Evolutionary conservation across 2,113 vertebrate species (phyloP), one percentile per base, ranked within the genome.

Genomic region (Bos indicus): DNA sequence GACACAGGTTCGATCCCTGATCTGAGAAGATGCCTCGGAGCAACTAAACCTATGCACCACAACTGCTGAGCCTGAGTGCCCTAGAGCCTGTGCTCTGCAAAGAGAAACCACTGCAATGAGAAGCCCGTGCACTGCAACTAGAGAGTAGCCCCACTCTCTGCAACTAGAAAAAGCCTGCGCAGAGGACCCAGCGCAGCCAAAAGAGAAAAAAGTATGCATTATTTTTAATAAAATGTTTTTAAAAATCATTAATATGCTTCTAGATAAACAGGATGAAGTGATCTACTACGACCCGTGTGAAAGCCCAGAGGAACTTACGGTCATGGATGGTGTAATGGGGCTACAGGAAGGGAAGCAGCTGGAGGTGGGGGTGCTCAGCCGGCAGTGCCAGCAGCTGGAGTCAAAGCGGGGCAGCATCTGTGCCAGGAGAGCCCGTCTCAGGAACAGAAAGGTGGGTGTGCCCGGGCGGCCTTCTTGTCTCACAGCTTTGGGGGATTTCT

Each of bases 261-360:
- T 98, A 99, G 99, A 99, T 95, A 99, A 99, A 98, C 99, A 99
- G 98, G 99, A 99, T 96, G 99, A 99, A 99, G 99, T 99, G 98
- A 99, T 99, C 97, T 99, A 99, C 98, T 99, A 99, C 0, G 99
- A 99, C 88, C 99, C 99, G 1, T 99, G 99, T 98, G 99, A 99
- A 98, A 99, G 99, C 89, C 99, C 98, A 0, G 99, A 99, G 98
- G 99, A 99, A 97, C 99, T 99, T 88, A 98, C 99, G 96, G 99
- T 98, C 80, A 43, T 99, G 93, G 97, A 98, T 56, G 96, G 98
- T 77, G 97, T 52, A 1, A 97, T 93, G 77, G 78, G 95, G 95
- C 97, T 98, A 78, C 98, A 97, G 21, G 95, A 98, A 25, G 59
- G 95, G 51, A 43, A 88, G 97, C 92, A 97, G 7, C 94, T 97